A percentile compares a stretch with the other conserved stretches of the same genome.
phyloP scores from a whole-genome alignment of 2,113 vertebrate genomes.

The Rhinopomastus cyanomelas region DNA sequence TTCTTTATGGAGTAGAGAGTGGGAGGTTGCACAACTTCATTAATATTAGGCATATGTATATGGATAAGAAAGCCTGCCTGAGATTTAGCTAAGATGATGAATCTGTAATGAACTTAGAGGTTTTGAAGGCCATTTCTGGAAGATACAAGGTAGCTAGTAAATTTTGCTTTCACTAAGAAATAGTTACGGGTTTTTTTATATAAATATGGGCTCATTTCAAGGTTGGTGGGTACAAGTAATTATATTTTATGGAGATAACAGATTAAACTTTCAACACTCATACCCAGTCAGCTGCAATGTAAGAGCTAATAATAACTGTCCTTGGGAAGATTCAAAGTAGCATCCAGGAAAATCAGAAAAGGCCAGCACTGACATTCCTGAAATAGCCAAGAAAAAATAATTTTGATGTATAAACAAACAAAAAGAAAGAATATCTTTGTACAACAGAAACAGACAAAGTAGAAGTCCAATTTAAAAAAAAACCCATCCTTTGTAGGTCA shows the following conservation, averaged over 20 bases:
- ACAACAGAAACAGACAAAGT: slow-evolving; percentile 22
- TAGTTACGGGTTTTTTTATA: slow-evolving; percentile 1
- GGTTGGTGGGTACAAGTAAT: slow-evolving; percentile 58
- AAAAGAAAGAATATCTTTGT: slow-evolving; percentile 20
- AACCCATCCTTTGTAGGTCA: neutral
- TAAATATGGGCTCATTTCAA: slow-evolving; percentile 38
- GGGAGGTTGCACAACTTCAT: neutral
- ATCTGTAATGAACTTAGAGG: neutral
- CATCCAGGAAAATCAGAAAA: slow-evolving; percentile 53
- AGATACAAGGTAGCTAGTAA: neutral
- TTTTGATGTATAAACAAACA: slow-evolving; percentile 46
- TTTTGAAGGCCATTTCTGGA: slow-evolving; percentile 2
- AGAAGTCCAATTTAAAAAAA: neutral
- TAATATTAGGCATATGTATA: neutral
- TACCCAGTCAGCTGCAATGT: slow-evolving; percentile 52
- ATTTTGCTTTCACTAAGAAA: slow-evolving; percentile 48
- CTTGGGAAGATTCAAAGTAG: slow-evolving; percentile 56
- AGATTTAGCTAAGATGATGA: neutral
- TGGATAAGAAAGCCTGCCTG: neutral
- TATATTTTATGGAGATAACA: slow-evolving; percentile 64
- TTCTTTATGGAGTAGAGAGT: neutral
- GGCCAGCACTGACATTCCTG: slow-evolving; percentile 32
- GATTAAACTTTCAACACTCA: slow-evolving; percentile 62
- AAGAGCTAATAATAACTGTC: slow-evolving; percentile 63
- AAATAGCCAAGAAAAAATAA: slow-evolving; percentile 55